Percentiles rank a stretch among this genome's conserved stretches.
phyloP scores from a whole-genome alignment of 64 coral and sea anemone genomes.

The Stylophora pistillata region DNA sequence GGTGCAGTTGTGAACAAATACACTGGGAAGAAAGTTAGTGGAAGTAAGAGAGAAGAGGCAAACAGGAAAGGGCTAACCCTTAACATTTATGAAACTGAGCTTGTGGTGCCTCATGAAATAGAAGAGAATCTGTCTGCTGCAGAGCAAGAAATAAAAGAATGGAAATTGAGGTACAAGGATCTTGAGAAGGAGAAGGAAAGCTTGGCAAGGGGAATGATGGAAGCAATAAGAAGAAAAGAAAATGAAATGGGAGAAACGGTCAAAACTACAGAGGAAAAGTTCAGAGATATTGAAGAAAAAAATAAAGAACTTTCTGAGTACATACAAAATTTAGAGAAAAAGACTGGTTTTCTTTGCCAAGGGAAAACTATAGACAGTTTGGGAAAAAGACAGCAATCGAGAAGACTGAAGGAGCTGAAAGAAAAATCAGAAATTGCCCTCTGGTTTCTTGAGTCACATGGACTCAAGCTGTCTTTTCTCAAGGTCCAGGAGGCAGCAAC shows the following conservation, averaged over 20 bases:
- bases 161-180: slow-evolving; percentile 18
- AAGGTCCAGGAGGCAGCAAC: slow-evolving; percentile 51
- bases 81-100: slow-evolving; percentile 22
- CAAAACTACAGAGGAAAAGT: not conserved
- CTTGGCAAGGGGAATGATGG: not conserved
- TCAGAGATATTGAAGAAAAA: slow-evolving; percentile 15
- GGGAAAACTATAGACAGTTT: slow-evolving; percentile 38
- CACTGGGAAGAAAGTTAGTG: slow-evolving; percentile 14
- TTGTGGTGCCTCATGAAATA: slow-evolving; percentile 16
- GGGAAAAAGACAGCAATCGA: slow-evolving; percentile 42
- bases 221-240: slow-evolving; percentile 23
- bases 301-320: slow-evolving; percentile 52
- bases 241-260: slow-evolving; percentile 35
- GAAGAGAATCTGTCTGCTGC: not conserved
- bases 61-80: slow-evolving; percentile 20
- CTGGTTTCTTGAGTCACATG: slow-evolving; percentile 58
- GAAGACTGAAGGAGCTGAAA: not conserved
- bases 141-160: slow-evolving; percentile 10
- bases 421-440: slow-evolving; percentile 65
- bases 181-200: too few species aligned
- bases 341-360: slow-evolving; percentile 38
- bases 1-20: slow-evolving; percentile 38
- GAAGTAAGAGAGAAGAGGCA: slow-evolving; percentile 23
- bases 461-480: slow-evolving; percentile 59
- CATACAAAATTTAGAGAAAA: slow-evolving; percentile 39